Evolutionary conservation across 2,888 invertebrate genomes (phyloP).

Genomic region (Rhogogaster chlorosoma): DNA sequence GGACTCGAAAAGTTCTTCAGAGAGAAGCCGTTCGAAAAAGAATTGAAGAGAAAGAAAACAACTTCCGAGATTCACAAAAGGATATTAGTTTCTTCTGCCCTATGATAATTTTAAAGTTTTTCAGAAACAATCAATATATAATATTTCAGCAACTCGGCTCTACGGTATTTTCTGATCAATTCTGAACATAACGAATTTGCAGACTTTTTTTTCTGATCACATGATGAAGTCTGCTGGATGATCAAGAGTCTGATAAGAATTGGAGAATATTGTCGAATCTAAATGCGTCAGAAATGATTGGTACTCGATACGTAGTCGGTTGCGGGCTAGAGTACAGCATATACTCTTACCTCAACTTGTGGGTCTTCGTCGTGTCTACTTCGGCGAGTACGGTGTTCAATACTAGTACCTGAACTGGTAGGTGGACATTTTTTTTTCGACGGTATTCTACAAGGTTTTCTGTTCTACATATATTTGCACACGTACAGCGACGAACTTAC

Average conservation of each 20-base stretch:
- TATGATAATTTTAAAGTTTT: not conserved
- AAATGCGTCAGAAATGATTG: not conserved
- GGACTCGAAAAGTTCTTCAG: too few relatives aligned
- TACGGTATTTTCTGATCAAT: not conserved
- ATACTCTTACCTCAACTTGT: slow-evolving; percentile 43
- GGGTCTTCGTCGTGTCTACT: slow-evolving; percentile 30
- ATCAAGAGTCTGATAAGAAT: not conserved
- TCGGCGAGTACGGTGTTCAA: not conserved
- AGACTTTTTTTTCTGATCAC: not conserved
- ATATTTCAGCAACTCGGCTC: not conserved
- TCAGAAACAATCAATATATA: not conserved
- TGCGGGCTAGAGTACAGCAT: not conserved
- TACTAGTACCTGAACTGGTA: not conserved
- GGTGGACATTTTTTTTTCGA: not conserved
- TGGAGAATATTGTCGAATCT: not conserved
- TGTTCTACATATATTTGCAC: not conserved
- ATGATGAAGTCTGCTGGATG: not conserved
- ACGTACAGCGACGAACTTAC: not conserved
- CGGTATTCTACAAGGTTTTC: too few relatives aligned
- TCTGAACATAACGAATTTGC: not conserved
- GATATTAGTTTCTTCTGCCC: not conserved
- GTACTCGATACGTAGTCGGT: not conserved
- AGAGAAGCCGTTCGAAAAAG: not conserved
- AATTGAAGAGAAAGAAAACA: not conserved
- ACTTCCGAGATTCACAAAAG: not conserved